These are phyloP conservation scores for Piprites chloris DNA, from an alignment of 2,113 vertebrate species.

Conservation along the genomic window DNA sequence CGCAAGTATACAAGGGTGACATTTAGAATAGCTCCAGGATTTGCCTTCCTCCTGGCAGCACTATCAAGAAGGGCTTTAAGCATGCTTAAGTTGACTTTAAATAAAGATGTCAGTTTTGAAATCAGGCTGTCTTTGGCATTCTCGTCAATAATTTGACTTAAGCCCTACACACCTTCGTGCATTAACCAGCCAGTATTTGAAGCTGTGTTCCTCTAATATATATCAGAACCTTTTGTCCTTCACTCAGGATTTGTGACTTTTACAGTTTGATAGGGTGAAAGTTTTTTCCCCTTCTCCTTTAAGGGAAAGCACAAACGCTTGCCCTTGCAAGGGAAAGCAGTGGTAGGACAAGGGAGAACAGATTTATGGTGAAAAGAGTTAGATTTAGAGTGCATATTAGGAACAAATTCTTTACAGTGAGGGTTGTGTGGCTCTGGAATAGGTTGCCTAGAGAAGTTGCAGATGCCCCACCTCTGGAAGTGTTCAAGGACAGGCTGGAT, in stretches of 20 bases:
- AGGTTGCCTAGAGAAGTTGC: not conserved
- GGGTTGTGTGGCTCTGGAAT: not conserved
- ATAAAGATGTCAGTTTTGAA: conserved; percentile 59
- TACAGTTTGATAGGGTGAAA: not conserved
- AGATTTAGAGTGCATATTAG: not conserved
- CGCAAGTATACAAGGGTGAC: conserved; percentile 48
- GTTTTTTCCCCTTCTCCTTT: not conserved
- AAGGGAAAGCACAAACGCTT: not conserved
- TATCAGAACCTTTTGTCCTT: not conserved
- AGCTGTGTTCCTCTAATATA: not conserved
- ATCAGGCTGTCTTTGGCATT: conserved; percentile 2
- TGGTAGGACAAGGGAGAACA: not conserved
- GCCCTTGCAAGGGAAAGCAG: not conserved
- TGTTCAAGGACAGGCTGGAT: not conserved
- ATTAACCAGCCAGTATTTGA: not conserved
- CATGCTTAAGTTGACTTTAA: conserved; percentile 51
- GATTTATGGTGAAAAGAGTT: not conserved
- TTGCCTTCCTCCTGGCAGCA: conserved; percentile 42
- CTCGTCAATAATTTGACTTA: conserved; percentile 52
- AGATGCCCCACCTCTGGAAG: not conserved
- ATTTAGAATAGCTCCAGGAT: conserved; percentile 59
- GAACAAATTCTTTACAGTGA: not conserved
- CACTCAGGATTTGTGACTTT: not conserved
- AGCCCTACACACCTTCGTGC: not conserved
- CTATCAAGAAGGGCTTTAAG: conserved; percentile 48